phyloP scores from a whole-genome alignment of 2,797 vertebrate species.

The Arrhamphus sclerolepis region DNA sequence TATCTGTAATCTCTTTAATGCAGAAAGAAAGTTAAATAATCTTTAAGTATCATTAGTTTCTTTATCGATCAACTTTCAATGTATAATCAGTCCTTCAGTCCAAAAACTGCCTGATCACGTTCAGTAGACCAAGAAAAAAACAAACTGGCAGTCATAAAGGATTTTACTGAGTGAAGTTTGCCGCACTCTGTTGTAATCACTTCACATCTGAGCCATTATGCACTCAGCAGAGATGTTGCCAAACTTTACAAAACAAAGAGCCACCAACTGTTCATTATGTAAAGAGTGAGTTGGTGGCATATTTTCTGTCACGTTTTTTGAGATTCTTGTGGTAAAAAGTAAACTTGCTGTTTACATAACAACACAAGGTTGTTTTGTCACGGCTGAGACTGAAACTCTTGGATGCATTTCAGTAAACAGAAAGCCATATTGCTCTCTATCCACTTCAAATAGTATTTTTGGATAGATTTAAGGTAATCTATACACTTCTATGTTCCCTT shows the following conservation, averaged over 20 bases:
- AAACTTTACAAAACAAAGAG: slow-evolving; percentile 36
- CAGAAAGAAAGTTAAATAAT: too few species aligned
- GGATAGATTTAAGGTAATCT: not conserved
- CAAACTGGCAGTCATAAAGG: slow-evolving; percentile 2
- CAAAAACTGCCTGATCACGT: not conserved
- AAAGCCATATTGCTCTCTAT: not conserved
- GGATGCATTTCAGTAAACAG: not conserved
- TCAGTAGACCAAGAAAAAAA: slow-evolving; percentile 7
- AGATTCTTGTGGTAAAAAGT: not conserved
- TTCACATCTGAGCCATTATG: slow-evolving; percentile 17
- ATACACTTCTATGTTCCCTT: too few species aligned
- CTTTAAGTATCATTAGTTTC: too few species aligned
- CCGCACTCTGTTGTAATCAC: slow-evolving; percentile 21
- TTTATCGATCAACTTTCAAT: too few species aligned
- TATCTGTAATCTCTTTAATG: too few species aligned
- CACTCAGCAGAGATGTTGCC: slow-evolving; percentile 35
- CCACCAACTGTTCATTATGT: slow-evolving; percentile 41
- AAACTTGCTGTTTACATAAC: slow-evolving; percentile 1
- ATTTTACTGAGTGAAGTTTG: slow-evolving; percentile 9
- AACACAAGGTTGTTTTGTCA: not conserved
- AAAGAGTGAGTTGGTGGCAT: slow-evolving; percentile 25
- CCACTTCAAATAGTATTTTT: not conserved
- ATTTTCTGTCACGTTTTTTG: slow-evolving; percentile 9
- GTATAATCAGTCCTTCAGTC: not conserved
- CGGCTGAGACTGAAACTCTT: not conserved